Evolutionary conservation across 2,888 invertebrate species (phyloP).

Genomic region (Exocentrus adspersus): DNA sequence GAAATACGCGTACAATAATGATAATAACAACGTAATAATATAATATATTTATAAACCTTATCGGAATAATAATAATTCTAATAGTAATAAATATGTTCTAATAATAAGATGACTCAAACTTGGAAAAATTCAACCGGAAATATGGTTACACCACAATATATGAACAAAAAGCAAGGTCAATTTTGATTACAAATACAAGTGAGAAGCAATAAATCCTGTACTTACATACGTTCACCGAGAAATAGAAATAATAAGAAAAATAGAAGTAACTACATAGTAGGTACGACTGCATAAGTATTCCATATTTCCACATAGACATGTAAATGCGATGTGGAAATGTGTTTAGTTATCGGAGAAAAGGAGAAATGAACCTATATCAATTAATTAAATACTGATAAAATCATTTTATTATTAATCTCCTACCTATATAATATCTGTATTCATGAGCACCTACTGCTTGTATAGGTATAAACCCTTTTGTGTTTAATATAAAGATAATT

Average conservation of each 20-base stretch:
- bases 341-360: not conserved
- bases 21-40: no score
- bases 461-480: slow-evolving; percentile 19
- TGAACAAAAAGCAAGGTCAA: slow-evolving; percentile 37
- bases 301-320: slow-evolving; percentile 8
- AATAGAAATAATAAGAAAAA: slow-evolving; percentile 17
- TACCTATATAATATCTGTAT: no score
- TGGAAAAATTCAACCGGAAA: slow-evolving; percentile 42
- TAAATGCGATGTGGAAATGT: slow-evolving; percentile 14
- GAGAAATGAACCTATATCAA: no score
- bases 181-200: slow-evolving; percentile 25
- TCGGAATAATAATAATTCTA: slow-evolving; percentile 27
- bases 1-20: not conserved
- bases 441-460: no score
- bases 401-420: no score
- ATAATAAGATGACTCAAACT: slow-evolving; percentile 41
- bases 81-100: slow-evolving; percentile 18
- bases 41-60: slow-evolving; percentile 1
- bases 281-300: no score
- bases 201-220: slow-evolving; percentile 22
- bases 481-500: slow-evolving; percentile 23
- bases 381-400: no score
- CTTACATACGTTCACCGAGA: slow-evolving; percentile 35
- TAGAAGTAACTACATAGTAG: slow-evolving; percentile 4
- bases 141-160: slow-evolving; percentile 26